Evolutionary conservation across 2,888 invertebrate genomes (phyloP).

Genomic region (Mycalesis mineus): DNA sequence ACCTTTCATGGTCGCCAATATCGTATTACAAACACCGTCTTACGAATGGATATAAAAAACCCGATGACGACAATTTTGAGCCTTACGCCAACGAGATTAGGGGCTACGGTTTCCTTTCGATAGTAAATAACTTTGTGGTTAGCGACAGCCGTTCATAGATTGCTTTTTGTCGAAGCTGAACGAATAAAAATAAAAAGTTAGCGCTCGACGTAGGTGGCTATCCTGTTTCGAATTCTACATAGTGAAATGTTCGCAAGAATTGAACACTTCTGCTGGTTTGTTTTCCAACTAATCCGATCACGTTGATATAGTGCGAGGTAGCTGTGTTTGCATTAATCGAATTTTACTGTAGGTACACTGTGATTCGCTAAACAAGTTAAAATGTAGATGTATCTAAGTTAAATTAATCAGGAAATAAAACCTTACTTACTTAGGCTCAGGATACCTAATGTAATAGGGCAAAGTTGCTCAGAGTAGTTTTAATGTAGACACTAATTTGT

Average conservation of each 20-base stretch:
- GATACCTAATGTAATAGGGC: no score
- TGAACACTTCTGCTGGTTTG: slow-evolving; percentile 44
- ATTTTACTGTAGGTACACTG: not conserved
- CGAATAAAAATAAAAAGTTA: slow-evolving; percentile 54
- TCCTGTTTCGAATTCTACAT: slow-evolving; percentile 51
- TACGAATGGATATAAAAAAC: slow-evolving; percentile 28
- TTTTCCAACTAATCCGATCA: slow-evolving; percentile 36
- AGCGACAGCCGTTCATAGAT: slow-evolving; percentile 63
- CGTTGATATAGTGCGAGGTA: slow-evolving; percentile 30
- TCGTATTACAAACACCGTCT: slow-evolving; percentile 56
- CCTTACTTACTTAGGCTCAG: no score
- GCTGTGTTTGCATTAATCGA: slow-evolving; percentile 18
- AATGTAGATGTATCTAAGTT: no score
- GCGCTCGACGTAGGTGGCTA: slow-evolving; percentile 56
- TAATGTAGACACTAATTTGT: no score
- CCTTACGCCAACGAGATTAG: slow-evolving; percentile 28
- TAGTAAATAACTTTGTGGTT: slow-evolving; percentile 39
- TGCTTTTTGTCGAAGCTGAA: slow-evolving; percentile 65
- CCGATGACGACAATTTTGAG: slow-evolving; percentile 36
- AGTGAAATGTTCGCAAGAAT: slow-evolving; percentile 49
- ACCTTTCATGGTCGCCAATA: slow-evolving; percentile 71
- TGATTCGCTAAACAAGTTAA: no score
- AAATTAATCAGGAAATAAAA: no score
- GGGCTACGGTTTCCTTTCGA: slow-evolving; percentile 15
- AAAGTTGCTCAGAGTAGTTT: no score